Evolutionary conservation across 2,888 invertebrate genomes (phyloP), one percentile per base, ranked within the genome.

Genomic region (Tetranychus truncatus): DNA sequence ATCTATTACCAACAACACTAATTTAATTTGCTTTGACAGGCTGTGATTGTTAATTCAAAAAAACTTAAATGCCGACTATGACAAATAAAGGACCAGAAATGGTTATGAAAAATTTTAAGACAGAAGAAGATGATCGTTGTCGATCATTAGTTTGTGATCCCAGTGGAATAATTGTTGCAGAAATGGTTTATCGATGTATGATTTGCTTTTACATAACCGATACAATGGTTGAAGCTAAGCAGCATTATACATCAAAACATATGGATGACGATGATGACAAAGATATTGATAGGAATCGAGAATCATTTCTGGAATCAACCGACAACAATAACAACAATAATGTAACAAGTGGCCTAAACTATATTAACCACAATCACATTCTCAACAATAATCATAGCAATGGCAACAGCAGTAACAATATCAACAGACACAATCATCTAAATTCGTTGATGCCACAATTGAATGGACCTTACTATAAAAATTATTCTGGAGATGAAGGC

Each of bases 141-240:
- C 73, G 76, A 45, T 77, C 77, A 66, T 45, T 77, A 34, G 74
- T 77, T 21, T 77, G 77, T 34, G 76, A 77, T 66, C 44, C 74
- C 0, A 77, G 69, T 34, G 77, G 77, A 18, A 77, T 77, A 45
- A 76, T 77, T 20, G 65, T 77, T 24, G 77, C 77, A 34, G 77
- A 77, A 73, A 77, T 76, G 72, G 76, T 76, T 18, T 77, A 77
- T 55, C 45, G 77, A 45, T 77, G 77, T 67, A 76, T 77, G 76
- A 74, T 77, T n/a, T 77, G 77, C 34, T 55, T 45, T 11, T 65
- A 74, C 65, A 66, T 77, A 24, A 24, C 66, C 45, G 77, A 77
- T 45, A 71, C 24, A 18, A 21, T 75, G 34, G 66, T 69, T 7
- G 76, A 77, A 45, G 73, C 74, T 9, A 69, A 72, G 46, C 20